A percentile compares a stretch with the other conserved stretches of the same genome.
phyloP scores from a whole-genome alignment of 2,113 vertebrate species.

The Corythoichthys haematopterus region DNA sequence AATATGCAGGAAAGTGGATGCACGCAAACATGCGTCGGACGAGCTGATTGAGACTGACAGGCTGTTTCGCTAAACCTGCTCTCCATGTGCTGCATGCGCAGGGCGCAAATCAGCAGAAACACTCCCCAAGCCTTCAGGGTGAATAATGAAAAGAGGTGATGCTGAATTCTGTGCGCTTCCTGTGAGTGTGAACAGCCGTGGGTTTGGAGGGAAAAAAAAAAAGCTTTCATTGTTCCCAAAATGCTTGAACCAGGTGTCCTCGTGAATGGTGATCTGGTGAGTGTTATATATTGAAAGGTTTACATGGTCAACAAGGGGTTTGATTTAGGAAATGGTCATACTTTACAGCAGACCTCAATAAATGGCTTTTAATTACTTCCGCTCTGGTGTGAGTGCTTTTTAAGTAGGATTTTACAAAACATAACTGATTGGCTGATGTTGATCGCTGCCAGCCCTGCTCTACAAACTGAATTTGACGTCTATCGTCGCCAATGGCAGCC shows the following conservation, averaged over 20 bases:
- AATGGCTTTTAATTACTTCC: neutral
- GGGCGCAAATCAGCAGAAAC: neutral
- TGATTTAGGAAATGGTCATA: neutral
- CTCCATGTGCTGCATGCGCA: constrained; percentile 20
- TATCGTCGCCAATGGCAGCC: too few relatives aligned
- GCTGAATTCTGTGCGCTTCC: constrained; percentile 35
- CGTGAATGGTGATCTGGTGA: constrained; percentile 43
- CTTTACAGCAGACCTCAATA: neutral
- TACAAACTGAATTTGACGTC: too few relatives aligned
- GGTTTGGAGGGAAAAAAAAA: neutral
- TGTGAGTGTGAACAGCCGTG: constrained; percentile 13
- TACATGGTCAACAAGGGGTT: constrained; percentile 4
- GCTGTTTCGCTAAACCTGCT: constrained; percentile 15
- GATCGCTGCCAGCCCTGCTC: too few relatives aligned
- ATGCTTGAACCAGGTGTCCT: constrained; percentile 29
- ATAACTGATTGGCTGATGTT: neutral
- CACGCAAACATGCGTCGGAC: neutral
- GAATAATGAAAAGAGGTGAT: constrained; percentile 33
- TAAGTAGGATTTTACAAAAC: neutral
- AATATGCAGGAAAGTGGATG: neutral
- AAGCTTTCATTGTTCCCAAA: constrained; percentile 39
- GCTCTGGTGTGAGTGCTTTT: neutral
- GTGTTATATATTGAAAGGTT: constrained; percentile 38
- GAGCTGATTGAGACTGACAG: constrained; percentile 34
- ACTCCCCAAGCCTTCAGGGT: constrained; percentile 9